Percentiles rank a stretch among this genome's conserved stretches.
Conservation (phyloP, 2,888 invertebrate species). For the Chalcis sispes region DNA sequence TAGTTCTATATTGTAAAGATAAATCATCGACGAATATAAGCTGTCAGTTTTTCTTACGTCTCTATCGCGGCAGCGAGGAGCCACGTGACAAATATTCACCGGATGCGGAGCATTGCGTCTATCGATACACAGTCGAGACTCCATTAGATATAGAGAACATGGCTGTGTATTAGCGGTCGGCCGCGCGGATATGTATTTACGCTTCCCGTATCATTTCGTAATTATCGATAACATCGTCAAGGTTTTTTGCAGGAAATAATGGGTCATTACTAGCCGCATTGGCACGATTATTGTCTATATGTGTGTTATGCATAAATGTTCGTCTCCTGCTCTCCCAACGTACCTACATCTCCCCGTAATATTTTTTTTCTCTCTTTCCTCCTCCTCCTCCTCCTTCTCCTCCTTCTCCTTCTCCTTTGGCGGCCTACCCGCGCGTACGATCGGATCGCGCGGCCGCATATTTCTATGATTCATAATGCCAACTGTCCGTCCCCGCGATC, state of each 20-base stretch:
- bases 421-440: no score
- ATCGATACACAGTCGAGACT: slow-evolving; percentile 70
- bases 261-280: slow-evolving; percentile 71
- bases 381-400: slow-evolving; percentile 44
- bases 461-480: slow-evolving; percentile 61
- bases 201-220: slow-evolving; percentile 75
- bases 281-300: slow-evolving; percentile 51
- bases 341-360: background rate
- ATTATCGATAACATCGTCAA: slow-evolving; percentile 76
- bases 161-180: slow-evolving; percentile 65
- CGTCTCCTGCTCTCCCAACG: no score
- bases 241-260: slow-evolving; percentile 75
- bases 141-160: slow-evolving; percentile 59
- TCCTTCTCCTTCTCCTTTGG: no score
- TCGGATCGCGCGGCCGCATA: slow-evolving; percentile 54
- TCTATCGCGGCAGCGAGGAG: slow-evolving; percentile 22
- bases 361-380: no score
- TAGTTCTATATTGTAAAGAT: slow-evolving; percentile 43
- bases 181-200: slow-evolving; percentile 72
- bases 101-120: slow-evolving; percentile 69
- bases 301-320: background rate
- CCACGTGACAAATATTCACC: slow-evolving; percentile 69
- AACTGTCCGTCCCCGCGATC: slow-evolving; percentile 50
- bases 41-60: slow-evolving; percentile 44
- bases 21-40: slow-evolving; percentile 38